Base-by-base conservation (phyloP, 1,140 invertebrate genomes). In the Colletes gigas region DNA sequence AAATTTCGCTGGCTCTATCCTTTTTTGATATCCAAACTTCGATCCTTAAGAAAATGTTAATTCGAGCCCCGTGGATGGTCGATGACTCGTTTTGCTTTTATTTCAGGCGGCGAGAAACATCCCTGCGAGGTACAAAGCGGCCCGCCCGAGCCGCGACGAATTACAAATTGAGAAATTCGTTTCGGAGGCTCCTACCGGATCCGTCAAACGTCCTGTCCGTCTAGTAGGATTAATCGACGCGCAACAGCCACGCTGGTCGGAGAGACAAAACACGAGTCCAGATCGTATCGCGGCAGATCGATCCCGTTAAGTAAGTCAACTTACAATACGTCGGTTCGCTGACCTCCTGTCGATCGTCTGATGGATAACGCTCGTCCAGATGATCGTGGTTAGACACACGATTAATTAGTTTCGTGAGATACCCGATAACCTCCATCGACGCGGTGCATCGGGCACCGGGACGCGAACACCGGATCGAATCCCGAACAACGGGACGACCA, bases 321-420 rank as follows among this genome's bases (percentile, higher is more conserved):
- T 81, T 69, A 69, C 79, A 47, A 84, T 70, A 77, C 60, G 78
- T 50, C 68, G 41, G 67, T 81, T 21, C 78, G 84, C 60, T 67
- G 83, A 77, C 82, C 85, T 83, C 74, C 41, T 57, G 62, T 83
- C 63, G 85, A 86, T 86, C 84, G 72, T 59, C 62, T 55, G 62
- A 67, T n/a, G 60, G 67, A 85, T 86, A 86, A 86, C 68, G 52
- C 30, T 75, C 47, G 71, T 59, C 55, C 70, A 62, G 60, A 83
- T 67, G 75, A 86, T 85, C 80, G 44, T 74, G 81, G 81, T 83
- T 86, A 76, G 85, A 83, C 84, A 50, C 60, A 86, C 76, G 81
- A 86, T 86, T 82, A 86, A 86, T 86, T 86, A 86, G 81, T 83
- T 67, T 57, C 44, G 60, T 9, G 66, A 78, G 83, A 82, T 82